phyloP scores from a whole-genome alignment of 1,140 invertebrate genomes.

The Caligus rogercresseyi region DNA sequence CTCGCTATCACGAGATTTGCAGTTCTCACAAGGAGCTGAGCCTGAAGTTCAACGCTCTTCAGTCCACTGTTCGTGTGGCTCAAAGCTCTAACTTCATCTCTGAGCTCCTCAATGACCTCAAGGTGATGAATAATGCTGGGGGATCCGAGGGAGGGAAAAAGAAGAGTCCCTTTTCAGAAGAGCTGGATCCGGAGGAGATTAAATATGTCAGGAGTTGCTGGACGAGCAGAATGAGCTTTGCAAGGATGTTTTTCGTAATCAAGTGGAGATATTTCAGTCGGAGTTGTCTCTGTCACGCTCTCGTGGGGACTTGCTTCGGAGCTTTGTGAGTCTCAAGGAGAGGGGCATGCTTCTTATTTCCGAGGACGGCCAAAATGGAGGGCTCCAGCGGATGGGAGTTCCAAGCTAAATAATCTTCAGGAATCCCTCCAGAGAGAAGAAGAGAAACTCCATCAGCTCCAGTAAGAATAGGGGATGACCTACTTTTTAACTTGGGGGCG shows the following conservation, averaged over 20 bases:
- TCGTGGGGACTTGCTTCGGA: not conserved
- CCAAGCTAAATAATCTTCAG: not conserved
- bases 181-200: not conserved
- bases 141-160: not conserved
- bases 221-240: not conserved
- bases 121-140: not conserved
- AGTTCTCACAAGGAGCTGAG: not conserved
- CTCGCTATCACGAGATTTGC: not conserved
- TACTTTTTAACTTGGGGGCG: no score
- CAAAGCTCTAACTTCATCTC: not conserved
- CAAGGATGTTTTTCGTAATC: not conserved
- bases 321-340: not conserved
- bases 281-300: not conserved
- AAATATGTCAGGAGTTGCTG: not conserved
- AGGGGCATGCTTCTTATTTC: not conserved
- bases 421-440: not conserved
- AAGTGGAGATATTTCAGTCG: not conserved
- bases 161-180: not conserved
- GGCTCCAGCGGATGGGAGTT: not conserved
- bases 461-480: no score
- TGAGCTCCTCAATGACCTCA: not conserved
- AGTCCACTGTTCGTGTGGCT: not conserved
- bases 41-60: not conserved
- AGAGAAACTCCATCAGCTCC: not conserved
- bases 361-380: not conserved